Evolutionary conservation across 2,888 invertebrate species (phyloP), one percentile per base, ranked within the genome.

Genomic region (Drosophila siamana): DNA sequence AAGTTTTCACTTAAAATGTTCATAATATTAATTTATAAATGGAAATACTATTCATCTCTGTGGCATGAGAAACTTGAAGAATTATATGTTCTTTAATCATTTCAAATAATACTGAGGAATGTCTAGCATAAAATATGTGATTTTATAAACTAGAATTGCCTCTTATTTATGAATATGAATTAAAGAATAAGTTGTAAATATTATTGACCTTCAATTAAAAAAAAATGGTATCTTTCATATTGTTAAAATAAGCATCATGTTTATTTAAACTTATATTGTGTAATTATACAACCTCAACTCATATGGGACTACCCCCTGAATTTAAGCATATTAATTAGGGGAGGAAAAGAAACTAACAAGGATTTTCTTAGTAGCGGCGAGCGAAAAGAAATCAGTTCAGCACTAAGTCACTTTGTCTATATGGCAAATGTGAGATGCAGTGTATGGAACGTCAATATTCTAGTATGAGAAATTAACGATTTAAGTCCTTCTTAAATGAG

Each of bases 241-340:
- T 13, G 19, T 40, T 22, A 19, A 48, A 48, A 33, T 78, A 77
- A 87, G 86, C 90, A 43, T 19, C 40, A n/a, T 13, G 9, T 59
- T 62, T 43, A 24, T 5, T 9, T 40, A 16, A 47, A 28, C 8
- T 15, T 24, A 28, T 11, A 38, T 16, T 56, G 0, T 30, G 3
- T 33, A n/a, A 19, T 51, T 33, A 50, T 36, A 65, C 65, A 92
- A 92, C 92, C 92, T 92, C 92, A 91, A 91, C 91, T 91, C 89
- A 92, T 91, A 56, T 47, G 56, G 90, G 92, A 92, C 85, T 83
- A 93, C 92, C 92, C 92, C 92, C 92, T 60, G 60, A 66, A 66
- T 41, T 94, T 94, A 94, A 95, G 94, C 94, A 94, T 95, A 94
- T 94, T 92, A 94, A 91, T 94, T 93, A 94, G 94, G 93, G 94